Conservation (phyloP, 2,888 invertebrate species). For the Leucophenga montana region DNA sequence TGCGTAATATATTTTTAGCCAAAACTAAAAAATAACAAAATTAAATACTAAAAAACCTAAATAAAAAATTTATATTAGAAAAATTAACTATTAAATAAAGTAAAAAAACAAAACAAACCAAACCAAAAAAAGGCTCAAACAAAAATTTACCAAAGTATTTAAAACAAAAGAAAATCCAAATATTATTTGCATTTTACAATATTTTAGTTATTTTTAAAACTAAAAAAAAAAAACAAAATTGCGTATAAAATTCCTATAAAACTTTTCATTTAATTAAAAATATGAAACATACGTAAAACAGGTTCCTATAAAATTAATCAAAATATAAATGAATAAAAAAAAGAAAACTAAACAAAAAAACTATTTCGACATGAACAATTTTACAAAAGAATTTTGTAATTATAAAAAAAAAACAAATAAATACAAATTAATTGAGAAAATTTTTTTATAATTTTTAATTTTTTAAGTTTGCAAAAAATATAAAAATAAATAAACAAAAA, state of each 20-base stretch:
- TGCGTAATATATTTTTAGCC: conserved; percentile 72
- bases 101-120: conserved; percentile 11
- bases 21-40: conserved; percentile 49
- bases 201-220: conserved; percentile 36
- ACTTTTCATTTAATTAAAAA: conserved; percentile 20
- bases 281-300: conserved; percentile 70
- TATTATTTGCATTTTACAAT: conserved; percentile 5
- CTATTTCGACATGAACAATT: conserved; percentile 58
- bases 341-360: conserved; percentile 33
- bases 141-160: conserved; percentile 23
- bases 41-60: conserved; percentile 36
- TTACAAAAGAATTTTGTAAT: conserved; percentile 54
- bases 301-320: conserved; percentile 73
- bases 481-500: neutral
- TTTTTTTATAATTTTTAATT: conserved; percentile 22
- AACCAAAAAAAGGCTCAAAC: conserved; percentile 41
- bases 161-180: neutral
- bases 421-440: neutral
- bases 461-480: conserved; percentile 11
- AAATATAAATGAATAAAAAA: conserved; percentile 46
- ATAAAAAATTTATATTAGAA: conserved; percentile 36
- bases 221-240: neutral
- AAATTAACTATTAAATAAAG: conserved; percentile 33
- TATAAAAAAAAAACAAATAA: conserved; percentile 9
- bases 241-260: no score